A percentile compares a stretch with the other conserved stretches of the same genome.
Evolutionary conservation across 2,888 invertebrate species (phyloP).

Genomic region (Venusia cambrica): DNA sequence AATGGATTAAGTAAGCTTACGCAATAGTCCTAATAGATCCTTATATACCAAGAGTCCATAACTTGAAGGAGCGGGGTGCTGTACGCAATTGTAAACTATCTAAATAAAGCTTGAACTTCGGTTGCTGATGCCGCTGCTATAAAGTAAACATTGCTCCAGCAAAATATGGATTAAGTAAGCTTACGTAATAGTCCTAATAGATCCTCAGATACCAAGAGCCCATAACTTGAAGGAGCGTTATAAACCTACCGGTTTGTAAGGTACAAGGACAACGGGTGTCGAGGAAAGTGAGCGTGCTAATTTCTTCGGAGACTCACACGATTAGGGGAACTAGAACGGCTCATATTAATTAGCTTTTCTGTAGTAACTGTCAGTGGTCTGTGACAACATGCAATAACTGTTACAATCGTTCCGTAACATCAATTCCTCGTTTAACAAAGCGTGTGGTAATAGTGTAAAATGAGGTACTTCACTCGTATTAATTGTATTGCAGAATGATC

Average conservation of each 20-base stretch:
- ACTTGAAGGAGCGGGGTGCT: slow-evolving; percentile 45
- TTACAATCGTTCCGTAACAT: slow-evolving; percentile 73
- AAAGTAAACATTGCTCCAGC: slow-evolving; percentile 29
- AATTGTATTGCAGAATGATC: slow-evolving; percentile 22
- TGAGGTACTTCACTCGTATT: slow-evolving; percentile 26
- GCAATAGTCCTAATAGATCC: slow-evolving; percentile 15
- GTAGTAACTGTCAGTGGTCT: slow-evolving; percentile 11
- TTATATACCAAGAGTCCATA: slow-evolving; percentile 5
- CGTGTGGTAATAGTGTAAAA: slow-evolving; percentile 41
- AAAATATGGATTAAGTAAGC: slow-evolving; percentile 25
- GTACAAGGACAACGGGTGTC: slow-evolving; percentile 24
- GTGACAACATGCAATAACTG: slow-evolving; percentile 51
- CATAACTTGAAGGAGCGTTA: slow-evolving; percentile 9
- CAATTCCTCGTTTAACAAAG: slow-evolving; percentile 45
- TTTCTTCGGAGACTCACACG: slow-evolving; percentile 12
- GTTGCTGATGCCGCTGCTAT: slow-evolving; percentile 53
- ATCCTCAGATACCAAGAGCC: slow-evolving; percentile 3
- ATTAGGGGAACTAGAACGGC: slow-evolving; percentile 17
- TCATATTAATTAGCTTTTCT: slow-evolving; percentile 9
- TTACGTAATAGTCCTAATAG: slow-evolving; percentile 18
- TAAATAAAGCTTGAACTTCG: slow-evolving; percentile 68
- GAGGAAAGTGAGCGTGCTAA: slow-evolving; percentile 12
- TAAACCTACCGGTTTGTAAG: too few species aligned
- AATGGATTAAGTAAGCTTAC: slow-evolving; percentile 24
- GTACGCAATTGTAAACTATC: slow-evolving; percentile 71